These are phyloP conservation scores for Brachyhypopomus gauderio DNA, from an alignment of 2,113 vertebrate genomes.

Conservation along the genomic window DNA sequence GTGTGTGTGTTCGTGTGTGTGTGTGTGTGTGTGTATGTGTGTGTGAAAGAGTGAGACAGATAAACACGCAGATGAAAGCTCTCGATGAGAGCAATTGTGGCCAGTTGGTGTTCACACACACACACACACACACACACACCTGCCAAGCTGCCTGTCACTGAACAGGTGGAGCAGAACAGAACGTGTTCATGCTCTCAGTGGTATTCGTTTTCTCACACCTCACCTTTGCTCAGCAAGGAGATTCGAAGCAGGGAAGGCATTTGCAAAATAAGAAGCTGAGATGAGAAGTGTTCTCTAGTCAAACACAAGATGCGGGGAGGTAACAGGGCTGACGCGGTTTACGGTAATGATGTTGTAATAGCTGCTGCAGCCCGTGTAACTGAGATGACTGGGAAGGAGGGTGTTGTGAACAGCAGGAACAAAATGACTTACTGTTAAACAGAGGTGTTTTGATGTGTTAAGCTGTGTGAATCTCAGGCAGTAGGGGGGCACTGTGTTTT, in stretches of 20 bases:
- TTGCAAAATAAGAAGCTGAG: constrained; percentile 32
- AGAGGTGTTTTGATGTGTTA: constrained; percentile 21
- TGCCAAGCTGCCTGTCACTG: constrained; percentile 49
- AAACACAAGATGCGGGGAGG: neutral
- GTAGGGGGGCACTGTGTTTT: constrained; percentile 12
- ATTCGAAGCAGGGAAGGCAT: constrained; percentile 23
- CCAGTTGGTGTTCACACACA: constrained; percentile 11
- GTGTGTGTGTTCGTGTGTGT: constrained; percentile 11
- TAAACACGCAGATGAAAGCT: neutral
- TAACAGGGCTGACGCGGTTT: neutral
- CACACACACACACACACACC: constrained; percentile 37
- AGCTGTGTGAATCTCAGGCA: constrained; percentile 27
- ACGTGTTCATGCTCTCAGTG: constrained; percentile 41
- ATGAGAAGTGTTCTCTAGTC: constrained; percentile 25
- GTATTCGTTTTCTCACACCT: constrained; percentile 29
- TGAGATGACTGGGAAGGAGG: neutral
- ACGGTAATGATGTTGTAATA: constrained; percentile 28
- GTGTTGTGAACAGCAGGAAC: neutral
- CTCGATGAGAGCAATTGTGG: no score
- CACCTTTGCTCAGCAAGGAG: constrained; percentile 30
- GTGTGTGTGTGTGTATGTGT: constrained; percentile 8
- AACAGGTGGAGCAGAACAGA: constrained; percentile 59
- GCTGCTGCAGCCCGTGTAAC: constrained; percentile 2
- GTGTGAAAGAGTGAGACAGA: neutral
- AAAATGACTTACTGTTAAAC: constrained; percentile 32